Base-by-base conservation (phyloP, 2,888 invertebrate species). In the Sinohyriopsis cumingii region DNA sequence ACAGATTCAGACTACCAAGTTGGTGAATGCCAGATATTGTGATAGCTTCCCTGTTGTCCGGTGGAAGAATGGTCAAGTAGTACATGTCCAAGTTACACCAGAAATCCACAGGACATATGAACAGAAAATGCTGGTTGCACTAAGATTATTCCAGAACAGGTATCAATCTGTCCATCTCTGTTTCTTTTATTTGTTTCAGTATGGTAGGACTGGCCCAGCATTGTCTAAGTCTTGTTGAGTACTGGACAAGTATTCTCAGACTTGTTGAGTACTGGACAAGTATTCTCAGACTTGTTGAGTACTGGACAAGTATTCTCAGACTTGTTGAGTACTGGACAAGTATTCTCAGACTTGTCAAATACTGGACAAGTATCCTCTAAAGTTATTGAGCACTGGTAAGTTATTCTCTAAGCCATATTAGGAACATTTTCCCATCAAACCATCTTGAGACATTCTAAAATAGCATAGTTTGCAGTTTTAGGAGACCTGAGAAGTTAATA, bases 11-110 rank as follows among this genome's bases (percentile, higher is more conserved):
- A 75, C 80, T 20, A 78, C 84, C 62, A 89, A 89, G 75, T 77
- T 90, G 59, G 84, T 90, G 25, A 88, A 89, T 81, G 90, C 90
- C 4, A 83, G 82, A 68, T 90, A 90, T 81, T 90, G 90, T 80
- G 86, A 88, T 57, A 81, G 85, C 67, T 90, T 90, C 69, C 89
- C 89, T 5, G 87, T 89, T 59, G 88, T 90, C 20, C 77, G 83
- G 53, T 89, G 90, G 89, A 88, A 84, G 71, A 89, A 90, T 69
- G 90, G 90, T 5, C 80, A 82, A 55, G 82, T 88, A 24, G 87
- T 89, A 19, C 90, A 90, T 73, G 90, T 90, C 19, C 88, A 89
- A 63, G 87, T 90, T 7, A 89, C 90, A 45, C 87, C 88, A 3
- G 89, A 90, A 64, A 80, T 90, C 15, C 87, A 89, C 74, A 80